A percentile compares a stretch with the other conserved stretches of the same genome.
These are phyloP conservation scores for Daubentonia madagascariensis DNA, from an alignment of 2,113 vertebrate species.

Conservation along the genomic window DNA sequence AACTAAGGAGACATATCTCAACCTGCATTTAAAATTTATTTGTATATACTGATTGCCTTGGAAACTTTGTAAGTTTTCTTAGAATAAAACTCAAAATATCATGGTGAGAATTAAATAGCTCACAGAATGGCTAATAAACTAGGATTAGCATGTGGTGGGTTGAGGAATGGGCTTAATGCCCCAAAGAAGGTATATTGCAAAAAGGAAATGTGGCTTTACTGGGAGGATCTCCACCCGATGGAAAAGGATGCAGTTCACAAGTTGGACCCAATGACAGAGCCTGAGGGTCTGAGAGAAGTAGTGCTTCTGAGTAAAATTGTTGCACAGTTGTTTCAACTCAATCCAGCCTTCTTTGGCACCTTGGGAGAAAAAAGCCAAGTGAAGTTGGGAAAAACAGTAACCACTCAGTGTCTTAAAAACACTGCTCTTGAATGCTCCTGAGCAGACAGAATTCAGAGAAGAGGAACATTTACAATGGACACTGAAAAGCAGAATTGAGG, in stretches of 20 bases:
- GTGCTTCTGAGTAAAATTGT: background rate
- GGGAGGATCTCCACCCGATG: background rate
- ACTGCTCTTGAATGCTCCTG: background rate
- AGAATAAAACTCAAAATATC: background rate
- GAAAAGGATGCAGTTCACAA: no score
- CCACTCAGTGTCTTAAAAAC: background rate
- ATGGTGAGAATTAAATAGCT: background rate
- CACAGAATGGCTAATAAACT: background rate
- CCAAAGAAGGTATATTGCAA: background rate
- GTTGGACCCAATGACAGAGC: background rate
- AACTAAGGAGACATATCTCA: background rate
- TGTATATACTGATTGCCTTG: background rate
- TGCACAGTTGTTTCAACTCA: background rate
- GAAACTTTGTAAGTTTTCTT: background rate
- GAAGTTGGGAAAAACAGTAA: background rate
- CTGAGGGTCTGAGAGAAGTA: background rate
- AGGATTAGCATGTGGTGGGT: background rate
- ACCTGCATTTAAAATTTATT: background rate
- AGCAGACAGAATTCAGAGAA: background rate
- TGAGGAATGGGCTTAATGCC: background rate
- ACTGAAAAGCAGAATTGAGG: fast-evolving
- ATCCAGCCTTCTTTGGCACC: background rate
- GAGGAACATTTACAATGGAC: background rate
- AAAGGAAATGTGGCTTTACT: background rate
- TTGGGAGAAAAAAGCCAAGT: background rate